Evolutionary conservation across 1,140 invertebrate genomes (phyloP), one percentile per base, ranked within the genome.

Genomic region (Battus philenor): DNA sequence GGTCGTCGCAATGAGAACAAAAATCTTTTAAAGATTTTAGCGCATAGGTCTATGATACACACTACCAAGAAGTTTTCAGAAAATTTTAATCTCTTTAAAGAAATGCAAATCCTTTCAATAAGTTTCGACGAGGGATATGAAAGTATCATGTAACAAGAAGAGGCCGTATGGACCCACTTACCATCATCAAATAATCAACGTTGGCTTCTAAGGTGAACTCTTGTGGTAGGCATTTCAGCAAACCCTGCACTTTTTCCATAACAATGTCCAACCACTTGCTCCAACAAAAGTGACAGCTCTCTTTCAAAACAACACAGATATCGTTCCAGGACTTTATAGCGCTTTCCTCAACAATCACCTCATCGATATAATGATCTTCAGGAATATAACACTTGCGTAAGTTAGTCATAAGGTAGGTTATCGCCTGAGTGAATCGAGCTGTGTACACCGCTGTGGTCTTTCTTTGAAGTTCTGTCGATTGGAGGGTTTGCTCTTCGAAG

Each of bases 311-410:
- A 2, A 82, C 85, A 56, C 90, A 91, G 17, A 92, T 66, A 9
- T 87, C 83, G 44, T 89, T 88, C 92, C 92, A 94, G 33, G 89
- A 87, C 10, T 88, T 75, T 12, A 69, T 26, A 0, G 65, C 64
- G 13, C 44, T 54, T 2, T 78, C 67, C 10, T 80, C 73, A 4
- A 67, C 30, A 22, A 31, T 47, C 0, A 64, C 15, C 2, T 65
- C 41, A 4, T 50, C 60, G 3, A 68, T 43, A 24, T 60, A 39
- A 0, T 33, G 24, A 34, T 65, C 56, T 29, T 88, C 82, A 6
- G 86, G 86, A 11, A 89, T 89, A 54, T 92, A 93, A 61, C 91
- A 93, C 27, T 89, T 89, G 29, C 89, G 90, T 18, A 93, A 81
- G 67, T 89, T 89, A 0, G 88, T 87, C 59, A 91, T 92, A 17